Conservation (phyloP, 2,797 vertebrate species). For the Carapus acus region DNA sequence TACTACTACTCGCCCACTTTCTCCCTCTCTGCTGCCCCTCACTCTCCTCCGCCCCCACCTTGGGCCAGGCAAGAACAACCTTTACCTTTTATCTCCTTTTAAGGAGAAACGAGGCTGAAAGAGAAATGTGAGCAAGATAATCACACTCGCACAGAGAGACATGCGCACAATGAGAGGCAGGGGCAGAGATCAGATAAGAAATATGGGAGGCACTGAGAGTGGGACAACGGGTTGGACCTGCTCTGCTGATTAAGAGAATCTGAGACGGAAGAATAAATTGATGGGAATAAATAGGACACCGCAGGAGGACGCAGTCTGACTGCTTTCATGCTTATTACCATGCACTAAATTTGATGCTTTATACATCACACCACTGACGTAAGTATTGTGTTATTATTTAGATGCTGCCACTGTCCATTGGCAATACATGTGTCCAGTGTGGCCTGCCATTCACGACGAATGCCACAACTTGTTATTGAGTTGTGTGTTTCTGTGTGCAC, state of each 20-base stretch:
- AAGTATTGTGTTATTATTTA: too few relatives aligned
- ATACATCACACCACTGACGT: too few relatives aligned
- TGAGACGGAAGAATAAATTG: slow-evolving; percentile 14
- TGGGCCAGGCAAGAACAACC: slow-evolving; percentile 3
- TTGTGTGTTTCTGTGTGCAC: too few relatives aligned
- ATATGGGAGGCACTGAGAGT: slow-evolving; percentile 18
- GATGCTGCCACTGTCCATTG: slow-evolving; percentile 4
- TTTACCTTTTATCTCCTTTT: slow-evolving; percentile 28
- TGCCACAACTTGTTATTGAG: too few relatives aligned
- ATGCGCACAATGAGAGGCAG: slow-evolving; percentile 18
- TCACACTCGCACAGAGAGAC: slow-evolving; percentile 10
- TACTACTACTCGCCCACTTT: background rate
- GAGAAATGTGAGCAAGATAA: slow-evolving; percentile 24
- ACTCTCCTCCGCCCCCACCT: background rate
- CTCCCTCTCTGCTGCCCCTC: background rate
- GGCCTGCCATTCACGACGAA: too few relatives aligned
- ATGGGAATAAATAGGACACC: slow-evolving; percentile 3
- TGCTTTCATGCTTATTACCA: slow-evolving; percentile 6
- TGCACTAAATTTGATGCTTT: background rate
- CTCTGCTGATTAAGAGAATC: slow-evolving; percentile 20
- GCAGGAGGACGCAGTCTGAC: background rate
- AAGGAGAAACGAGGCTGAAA: slow-evolving; percentile 1
- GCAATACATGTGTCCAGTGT: too few relatives aligned
- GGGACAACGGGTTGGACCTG: slow-evolving; percentile 7
- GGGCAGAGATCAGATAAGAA: slow-evolving; percentile 24